Base-by-base conservation (phyloP, 2,888 invertebrate species). In the Cheilosia variabilis region DNA sequence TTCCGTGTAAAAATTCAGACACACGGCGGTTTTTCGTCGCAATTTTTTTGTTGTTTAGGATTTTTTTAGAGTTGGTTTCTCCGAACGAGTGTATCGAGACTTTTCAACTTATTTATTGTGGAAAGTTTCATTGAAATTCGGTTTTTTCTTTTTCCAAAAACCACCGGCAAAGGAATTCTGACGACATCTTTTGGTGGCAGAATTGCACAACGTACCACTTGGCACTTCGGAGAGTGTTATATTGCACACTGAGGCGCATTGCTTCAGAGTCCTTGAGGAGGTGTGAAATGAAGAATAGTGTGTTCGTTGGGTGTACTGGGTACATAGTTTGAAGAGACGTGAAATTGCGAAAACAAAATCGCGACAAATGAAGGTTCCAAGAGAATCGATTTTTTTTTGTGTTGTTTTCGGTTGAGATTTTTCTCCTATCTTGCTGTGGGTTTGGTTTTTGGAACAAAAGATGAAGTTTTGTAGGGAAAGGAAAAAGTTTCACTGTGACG, bases 31-130 rank as follows among this genome's bases (percentile, higher is more conserved):
- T 62, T 72, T 65, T 82, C 62, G 37, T 31, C 31, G 31, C 9
- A 50, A 19, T 27, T 53, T 62, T 68, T 47, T 55, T 62, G 24
- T n/a, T 57, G 15, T 7, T 15, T 9, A 15, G 52, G 17, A 4
- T 63, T 71, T 27, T 75, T 79, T 63, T 62, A 22, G 41, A 31
- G 60, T 69, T 31, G 53, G 47, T 62, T 17, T 79, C 31, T 24
- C 34, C 1, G 50, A 79, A 45, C 43, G 50, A 71, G 57, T 72
- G 76, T 86, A 81, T 86, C 62, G 86, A 81, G 86, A 81, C 81
- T 68, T 71, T 75, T 45, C 57, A 86, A 86, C 81, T 86, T 86
- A 86, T 86, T 86, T 86, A 86, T 86, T 81, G 81, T 43, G 37
- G 47, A 86, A 86, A 86, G 81, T 86, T 86, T 72, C 72, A 86